A percentile compares a stretch with the other conserved stretches of the same genome.
phyloP scores from a whole-genome alignment of 2,113 vertebrate genomes.

The Chloropsis cyanopogon region DNA sequence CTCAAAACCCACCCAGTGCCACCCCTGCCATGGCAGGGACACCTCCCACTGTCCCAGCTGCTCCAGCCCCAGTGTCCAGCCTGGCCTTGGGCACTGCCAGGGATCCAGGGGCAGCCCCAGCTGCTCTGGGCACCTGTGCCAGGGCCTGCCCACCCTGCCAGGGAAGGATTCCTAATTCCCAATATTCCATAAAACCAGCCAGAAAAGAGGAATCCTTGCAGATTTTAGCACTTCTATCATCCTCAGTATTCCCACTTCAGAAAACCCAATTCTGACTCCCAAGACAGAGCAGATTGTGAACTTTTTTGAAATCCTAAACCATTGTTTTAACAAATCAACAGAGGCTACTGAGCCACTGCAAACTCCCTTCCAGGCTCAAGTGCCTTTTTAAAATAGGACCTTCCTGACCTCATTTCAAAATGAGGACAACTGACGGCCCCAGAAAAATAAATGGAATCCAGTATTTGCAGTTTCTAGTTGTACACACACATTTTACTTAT shows the following conservation, averaged over 20 bases:
- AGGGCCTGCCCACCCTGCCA: background rate
- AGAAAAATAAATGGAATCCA: background rate
- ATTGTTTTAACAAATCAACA: background rate
- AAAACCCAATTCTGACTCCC: background rate
- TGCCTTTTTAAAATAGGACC: conserved; percentile 12
- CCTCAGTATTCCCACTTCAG: background rate
- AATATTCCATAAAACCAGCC: background rate
- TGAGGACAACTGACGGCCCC: background rate
- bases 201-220: background rate
- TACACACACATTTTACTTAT: background rate
- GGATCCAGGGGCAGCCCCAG: background rate
- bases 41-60: background rate
- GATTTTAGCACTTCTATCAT: background rate
- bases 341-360: background rate
- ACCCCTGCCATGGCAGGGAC: background rate
- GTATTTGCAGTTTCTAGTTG: background rate
- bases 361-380: background rate
- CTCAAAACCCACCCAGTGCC: background rate
- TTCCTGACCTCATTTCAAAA: conserved; percentile 43
- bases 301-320: background rate
- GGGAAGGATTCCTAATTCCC: fast-evolving
- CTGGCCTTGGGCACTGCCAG: background rate
- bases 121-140: background rate
- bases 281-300: fast-evolving
- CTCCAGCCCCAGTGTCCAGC: background rate